Percentiles rank a stretch among this genome's conserved stretches.
phyloP scores from a whole-genome alignment of 2,113 vertebrate species.

The Poecile atricapillus region DNA sequence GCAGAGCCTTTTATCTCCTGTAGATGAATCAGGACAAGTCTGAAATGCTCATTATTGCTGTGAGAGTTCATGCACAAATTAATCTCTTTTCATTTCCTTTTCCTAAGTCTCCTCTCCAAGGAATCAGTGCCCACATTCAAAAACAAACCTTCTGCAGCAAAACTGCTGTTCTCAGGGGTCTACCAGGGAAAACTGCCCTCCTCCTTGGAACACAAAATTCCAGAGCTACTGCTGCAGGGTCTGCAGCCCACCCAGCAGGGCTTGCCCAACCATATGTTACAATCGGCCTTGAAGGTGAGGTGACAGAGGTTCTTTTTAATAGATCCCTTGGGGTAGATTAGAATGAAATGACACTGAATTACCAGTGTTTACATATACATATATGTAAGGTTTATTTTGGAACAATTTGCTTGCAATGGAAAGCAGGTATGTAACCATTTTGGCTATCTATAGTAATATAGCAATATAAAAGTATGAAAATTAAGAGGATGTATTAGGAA shows the following conservation, averaged over 20 bases:
- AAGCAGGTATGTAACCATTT: not conserved
- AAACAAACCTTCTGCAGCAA: not conserved
- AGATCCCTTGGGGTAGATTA: not conserved
- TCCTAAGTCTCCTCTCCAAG: not conserved
- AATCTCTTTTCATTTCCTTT: not conserved
- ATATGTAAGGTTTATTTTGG: not conserved
- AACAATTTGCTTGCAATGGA: not conserved
- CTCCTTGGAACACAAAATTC: not conserved
- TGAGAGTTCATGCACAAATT: not conserved
- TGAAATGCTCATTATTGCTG: not conserved
- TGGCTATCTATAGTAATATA: not conserved
- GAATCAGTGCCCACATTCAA: not conserved
- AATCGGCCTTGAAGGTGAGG: not conserved
- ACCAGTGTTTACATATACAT: not conserved
- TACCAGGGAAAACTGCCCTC: not conserved
- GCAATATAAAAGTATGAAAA: not conserved
- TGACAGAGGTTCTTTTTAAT: not conserved
- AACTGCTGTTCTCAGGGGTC: too few relatives aligned
- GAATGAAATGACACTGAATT: not conserved
- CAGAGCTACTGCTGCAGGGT: not conserved
- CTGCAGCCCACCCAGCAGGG: accelerated
- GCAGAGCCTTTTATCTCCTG: not conserved
- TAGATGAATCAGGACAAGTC: not conserved
- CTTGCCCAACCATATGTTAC: accelerated
- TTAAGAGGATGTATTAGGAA: not conserved